A percentile compares a stretch with the other conserved stretches of the same genome.
Evolutionary conservation across 2,888 invertebrate genomes (phyloP).

Genomic region (Melinaea menophilus): DNA sequence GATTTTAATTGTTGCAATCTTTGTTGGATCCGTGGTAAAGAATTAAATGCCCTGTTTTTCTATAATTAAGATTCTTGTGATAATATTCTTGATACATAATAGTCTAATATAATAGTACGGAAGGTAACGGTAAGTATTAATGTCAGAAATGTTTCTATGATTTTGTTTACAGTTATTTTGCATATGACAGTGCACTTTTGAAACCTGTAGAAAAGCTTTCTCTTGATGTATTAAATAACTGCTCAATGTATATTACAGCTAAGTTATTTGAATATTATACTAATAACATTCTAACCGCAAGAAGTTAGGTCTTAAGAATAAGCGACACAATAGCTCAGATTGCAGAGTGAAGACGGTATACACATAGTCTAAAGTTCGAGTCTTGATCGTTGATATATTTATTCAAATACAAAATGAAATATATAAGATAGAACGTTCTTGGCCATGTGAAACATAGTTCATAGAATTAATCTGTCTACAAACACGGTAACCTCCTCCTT

Average conservation of each 20-base stretch:
- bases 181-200: neutral
- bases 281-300: no score
- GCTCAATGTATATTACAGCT: no score
- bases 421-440: no score
- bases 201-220: neutral
- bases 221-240: neutral
- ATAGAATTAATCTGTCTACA: neutral
- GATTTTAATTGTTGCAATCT: constrained; percentile 15
- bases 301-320: no score
- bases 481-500: constrained; percentile 11
- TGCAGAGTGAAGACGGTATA: no score
- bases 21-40: neutral
- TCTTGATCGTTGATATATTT: no score
- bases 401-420: no score
- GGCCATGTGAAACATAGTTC: no score
- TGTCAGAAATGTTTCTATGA: constrained; percentile 14
- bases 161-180: constrained; percentile 11
- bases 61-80: constrained; percentile 16
- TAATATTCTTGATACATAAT: constrained; percentile 15
- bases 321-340: no score
- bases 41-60: constrained; percentile 20
- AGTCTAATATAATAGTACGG: constrained; percentile 12
- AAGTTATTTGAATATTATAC: no score
- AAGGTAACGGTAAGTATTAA: constrained; percentile 15
- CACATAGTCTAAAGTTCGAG: no score